A percentile compares a stretch with the other conserved stretches of the same genome.
phyloP scores from a whole-genome alignment of 92 coral and sea anemone species.

The Parazoanthus atlanticus region DNA sequence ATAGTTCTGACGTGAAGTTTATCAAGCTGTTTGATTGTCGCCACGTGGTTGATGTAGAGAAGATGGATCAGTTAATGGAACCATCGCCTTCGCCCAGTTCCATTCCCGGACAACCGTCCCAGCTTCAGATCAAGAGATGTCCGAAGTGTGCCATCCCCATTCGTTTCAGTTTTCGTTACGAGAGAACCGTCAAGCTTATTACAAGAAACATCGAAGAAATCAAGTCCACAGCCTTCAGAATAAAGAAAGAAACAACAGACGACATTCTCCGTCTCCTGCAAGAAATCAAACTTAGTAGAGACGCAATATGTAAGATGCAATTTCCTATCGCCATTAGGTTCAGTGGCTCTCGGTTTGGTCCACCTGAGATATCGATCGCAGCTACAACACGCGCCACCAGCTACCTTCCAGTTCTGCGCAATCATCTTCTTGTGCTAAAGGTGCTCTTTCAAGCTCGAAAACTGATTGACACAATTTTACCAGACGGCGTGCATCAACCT shows the following conservation, averaged over 20 bases:
- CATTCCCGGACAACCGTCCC: neutral
- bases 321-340: constrained; percentile 28
- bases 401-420: constrained; percentile 1
- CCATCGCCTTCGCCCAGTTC: neutral
- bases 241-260: neutral
- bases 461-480: neutral
- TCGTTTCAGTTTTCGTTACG: constrained; percentile 54
- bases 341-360: neutral
- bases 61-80: constrained; percentile 75
- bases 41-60: constrained; percentile 59
- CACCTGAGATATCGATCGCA: neutral
- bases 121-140: constrained; percentile 43
- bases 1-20: constrained; percentile 48
- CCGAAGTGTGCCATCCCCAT: constrained; percentile 58
- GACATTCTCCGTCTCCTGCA: neutral
- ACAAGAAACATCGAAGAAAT: neutral
- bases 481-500: neutral
- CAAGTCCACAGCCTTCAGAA: neutral
- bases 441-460: constrained; percentile 4
- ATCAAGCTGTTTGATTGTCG: constrained; percentile 71
- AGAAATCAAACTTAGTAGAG: neutral
- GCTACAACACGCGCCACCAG: constrained; percentile 36
- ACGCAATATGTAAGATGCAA: neutral
- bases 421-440: constrained; percentile 32
- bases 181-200: constrained; percentile 35